These are phyloP conservation scores for Glossophaga mutica DNA, from an alignment of 2,797 vertebrate species.

Conservation along the genomic window DNA sequence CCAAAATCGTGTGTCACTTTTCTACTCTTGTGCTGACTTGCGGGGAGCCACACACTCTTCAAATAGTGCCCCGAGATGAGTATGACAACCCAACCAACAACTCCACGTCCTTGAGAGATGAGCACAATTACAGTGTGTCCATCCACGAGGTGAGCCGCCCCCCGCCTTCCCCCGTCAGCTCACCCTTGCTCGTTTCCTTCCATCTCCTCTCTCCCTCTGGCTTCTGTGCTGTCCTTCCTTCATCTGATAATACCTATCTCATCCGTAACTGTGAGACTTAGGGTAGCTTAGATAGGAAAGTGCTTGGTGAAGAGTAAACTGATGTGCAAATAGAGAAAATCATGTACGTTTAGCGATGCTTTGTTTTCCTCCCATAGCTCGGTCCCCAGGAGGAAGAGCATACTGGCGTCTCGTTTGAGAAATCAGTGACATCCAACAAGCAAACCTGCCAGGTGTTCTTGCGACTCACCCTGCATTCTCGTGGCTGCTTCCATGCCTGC, in stretches of 20 bases:
- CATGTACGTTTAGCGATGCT: background rate
- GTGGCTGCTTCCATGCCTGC: slow-evolving; percentile 94
- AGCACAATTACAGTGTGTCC: slow-evolving; percentile 92
- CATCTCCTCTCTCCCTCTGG: background rate
- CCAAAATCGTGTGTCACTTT: slow-evolving; percentile 97
- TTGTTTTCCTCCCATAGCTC: slow-evolving; percentile 83
- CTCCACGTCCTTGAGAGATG: slow-evolving; percentile 91
- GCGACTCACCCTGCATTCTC: slow-evolving; percentile 90
- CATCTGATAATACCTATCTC: background rate
- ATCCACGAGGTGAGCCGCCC: slow-evolving; percentile 89
- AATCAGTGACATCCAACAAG: slow-evolving; percentile 91
- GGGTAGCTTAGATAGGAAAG: background rate
- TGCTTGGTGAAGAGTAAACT: background rate
- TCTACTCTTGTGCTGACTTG: slow-evolving; percentile 96
- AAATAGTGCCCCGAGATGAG: slow-evolving; percentile 97
- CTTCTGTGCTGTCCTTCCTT: background rate
- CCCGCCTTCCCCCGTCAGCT: background rate
- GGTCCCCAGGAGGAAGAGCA: slow-evolving; percentile 92
- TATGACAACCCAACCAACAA: slow-evolving; percentile 98
- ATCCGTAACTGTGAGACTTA: background rate
- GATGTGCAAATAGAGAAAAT: background rate
- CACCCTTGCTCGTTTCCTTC: background rate
- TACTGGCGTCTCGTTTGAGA: slow-evolving; percentile 89
- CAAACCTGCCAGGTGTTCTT: slow-evolving; percentile 93
- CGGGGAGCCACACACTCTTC: slow-evolving; percentile 94